phyloP scores from a whole-genome alignment of 2,113 vertebrate species.

The Caloenas nicobarica region DNA sequence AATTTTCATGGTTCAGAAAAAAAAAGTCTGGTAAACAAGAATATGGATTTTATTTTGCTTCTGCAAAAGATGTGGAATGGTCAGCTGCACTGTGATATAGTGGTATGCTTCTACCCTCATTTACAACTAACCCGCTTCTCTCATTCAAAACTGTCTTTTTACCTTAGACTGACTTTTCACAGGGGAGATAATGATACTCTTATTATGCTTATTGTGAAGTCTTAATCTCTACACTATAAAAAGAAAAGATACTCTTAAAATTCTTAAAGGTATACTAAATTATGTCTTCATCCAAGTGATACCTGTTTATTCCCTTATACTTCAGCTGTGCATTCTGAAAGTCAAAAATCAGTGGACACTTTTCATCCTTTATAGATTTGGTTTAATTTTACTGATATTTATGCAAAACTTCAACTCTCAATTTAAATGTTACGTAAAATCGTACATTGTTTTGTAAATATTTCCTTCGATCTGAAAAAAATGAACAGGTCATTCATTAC shows the following conservation, averaged over 20 bases:
- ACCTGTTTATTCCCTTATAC: not conserved
- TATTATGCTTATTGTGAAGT: not conserved
- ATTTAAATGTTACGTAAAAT: not conserved
- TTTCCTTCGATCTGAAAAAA: not conserved
- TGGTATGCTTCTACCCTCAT: not conserved
- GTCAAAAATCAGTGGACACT: not conserved
- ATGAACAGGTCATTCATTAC: not conserved
- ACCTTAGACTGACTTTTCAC: not conserved
- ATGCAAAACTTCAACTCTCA: not conserved
- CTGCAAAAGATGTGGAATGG: not conserved
- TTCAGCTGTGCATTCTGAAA: not conserved
- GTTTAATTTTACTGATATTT: not conserved
- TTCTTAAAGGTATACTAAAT: too few species aligned
- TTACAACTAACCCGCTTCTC: not conserved
- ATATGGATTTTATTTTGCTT: not conserved
- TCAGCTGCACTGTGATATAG: not conserved
- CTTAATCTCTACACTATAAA: not conserved
- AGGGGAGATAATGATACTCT: not conserved
- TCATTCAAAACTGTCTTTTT: not conserved
- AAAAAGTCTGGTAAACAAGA: not conserved
- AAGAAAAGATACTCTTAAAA: not conserved
- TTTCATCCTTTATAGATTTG: not conserved
- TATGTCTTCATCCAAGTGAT: not conserved
- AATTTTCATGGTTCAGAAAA: not conserved
- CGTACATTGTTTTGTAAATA: not conserved